Conservation (phyloP, 2,888 invertebrate genomes). For the Griposia aprilina region DNA sequence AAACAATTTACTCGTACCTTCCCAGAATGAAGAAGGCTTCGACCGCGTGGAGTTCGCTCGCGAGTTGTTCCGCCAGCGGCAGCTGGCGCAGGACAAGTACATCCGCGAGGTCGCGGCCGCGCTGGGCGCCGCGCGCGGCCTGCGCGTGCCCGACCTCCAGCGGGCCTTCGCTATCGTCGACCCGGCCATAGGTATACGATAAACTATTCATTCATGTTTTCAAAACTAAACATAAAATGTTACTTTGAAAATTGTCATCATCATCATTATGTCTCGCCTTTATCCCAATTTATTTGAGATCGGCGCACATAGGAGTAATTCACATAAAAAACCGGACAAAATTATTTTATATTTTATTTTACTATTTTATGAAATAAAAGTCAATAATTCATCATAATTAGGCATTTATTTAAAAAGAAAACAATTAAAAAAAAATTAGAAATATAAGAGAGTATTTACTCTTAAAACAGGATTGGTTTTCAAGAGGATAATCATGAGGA, state of each 20-base stretch:
- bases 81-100: conserved; percentile 86
- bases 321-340: too few relatives aligned
- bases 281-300: not conserved
- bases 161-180: conserved; percentile 87
- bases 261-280: not conserved
- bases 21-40: conserved; percentile 87
- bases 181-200: conserved; percentile 67
- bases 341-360: too few relatives aligned
- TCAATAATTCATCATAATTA: too few relatives aligned
- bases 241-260: not conserved
- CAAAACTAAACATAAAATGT: not conserved
- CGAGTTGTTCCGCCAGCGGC: conserved; percentile 86
- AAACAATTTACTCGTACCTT: not conserved
- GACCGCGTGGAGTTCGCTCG: conserved; percentile 85
- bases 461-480: too few relatives aligned
- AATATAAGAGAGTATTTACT: too few relatives aligned
- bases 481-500: too few relatives aligned
- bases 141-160: conserved; percentile 75
- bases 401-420: too few relatives aligned
- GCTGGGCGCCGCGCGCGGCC: conserved; percentile 74
- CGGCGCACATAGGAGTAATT: too few relatives aligned
- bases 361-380: too few relatives aligned
- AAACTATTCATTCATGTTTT: not conserved
- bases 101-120: conserved; percentile 84
- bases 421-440: too few relatives aligned